Evolutionary conservation across 2,888 invertebrate genomes (phyloP).

Genomic region (Acholoe squamosa): DNA sequence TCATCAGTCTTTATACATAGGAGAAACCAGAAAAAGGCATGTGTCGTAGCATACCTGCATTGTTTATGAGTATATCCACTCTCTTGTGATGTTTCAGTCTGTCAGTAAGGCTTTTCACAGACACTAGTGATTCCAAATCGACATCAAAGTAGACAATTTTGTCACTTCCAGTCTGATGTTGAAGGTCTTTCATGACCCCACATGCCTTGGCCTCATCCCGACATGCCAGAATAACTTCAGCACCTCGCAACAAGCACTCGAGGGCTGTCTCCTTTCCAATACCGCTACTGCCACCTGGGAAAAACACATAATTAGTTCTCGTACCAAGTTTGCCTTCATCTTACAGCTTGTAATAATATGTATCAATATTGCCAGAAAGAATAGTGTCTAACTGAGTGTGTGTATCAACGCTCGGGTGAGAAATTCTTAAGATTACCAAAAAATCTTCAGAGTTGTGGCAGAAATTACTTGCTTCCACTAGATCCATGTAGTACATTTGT

Average conservation of each 20-base stretch:
- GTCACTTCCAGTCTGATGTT: constrained; percentile 77
- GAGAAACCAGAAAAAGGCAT: neutral
- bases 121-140: constrained; percentile 78
- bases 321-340: too few relatives aligned
- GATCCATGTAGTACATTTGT: too few relatives aligned
- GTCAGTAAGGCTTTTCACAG: constrained; percentile 79
- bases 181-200: constrained; percentile 74
- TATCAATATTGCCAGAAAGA: too few relatives aligned
- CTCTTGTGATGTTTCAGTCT: constrained; percentile 77
- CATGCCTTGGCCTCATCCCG: constrained; percentile 82
- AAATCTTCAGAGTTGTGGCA: too few relatives aligned
- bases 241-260: constrained; percentile 86
- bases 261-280: constrained; percentile 91
- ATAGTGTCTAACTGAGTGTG: too few relatives aligned
- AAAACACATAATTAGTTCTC: too few relatives aligned
- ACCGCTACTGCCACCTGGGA: constrained; percentile 91
- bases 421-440: too few relatives aligned
- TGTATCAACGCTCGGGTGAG: too few relatives aligned
- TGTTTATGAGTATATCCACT: constrained; percentile 82
- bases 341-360: too few relatives aligned
- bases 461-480: too few relatives aligned
- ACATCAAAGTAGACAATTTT: constrained; percentile 78
- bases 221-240: constrained; percentile 80
- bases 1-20: too few relatives aligned
- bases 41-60: constrained; percentile 78